Conservation (phyloP, 2,113 vertebrate species). For the Apodemus sylvaticus region DNA sequence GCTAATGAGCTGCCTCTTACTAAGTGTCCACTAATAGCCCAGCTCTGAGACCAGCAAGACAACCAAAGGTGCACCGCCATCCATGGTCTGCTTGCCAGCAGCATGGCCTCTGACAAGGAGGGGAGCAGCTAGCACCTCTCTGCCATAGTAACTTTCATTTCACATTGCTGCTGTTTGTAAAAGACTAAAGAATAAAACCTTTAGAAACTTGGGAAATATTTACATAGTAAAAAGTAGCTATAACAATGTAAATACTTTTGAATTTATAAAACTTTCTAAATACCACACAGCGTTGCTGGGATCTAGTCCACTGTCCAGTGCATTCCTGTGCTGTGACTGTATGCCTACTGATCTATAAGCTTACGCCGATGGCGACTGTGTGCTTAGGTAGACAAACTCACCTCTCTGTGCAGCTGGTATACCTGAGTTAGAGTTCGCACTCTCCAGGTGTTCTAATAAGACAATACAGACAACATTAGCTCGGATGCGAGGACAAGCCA, state of each 20-base stretch:
- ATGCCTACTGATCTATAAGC: conserved; percentile 76
- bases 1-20: not conserved
- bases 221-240: conserved; percentile 47
- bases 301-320: conserved; percentile 7
- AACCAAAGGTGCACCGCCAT: not conserved
- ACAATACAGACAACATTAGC: conserved; percentile 81
- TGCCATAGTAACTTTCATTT: conserved; percentile 71
- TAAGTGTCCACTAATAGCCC: not conserved
- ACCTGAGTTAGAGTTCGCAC: conserved; percentile 87
- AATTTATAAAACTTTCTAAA: conserved; percentile 6
- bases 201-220: conserved; percentile 53
- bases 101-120: not conserved
- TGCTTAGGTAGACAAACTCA: conserved; percentile 86
- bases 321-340: not conserved
- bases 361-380: conserved; percentile 78
- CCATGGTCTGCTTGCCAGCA: not conserved
- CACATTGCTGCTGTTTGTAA: conserved; percentile 60
- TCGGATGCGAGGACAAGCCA: conserved; percentile 55
- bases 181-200: conserved; percentile 60
- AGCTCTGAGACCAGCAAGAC: not conserved
- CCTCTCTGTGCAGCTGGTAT: conserved; percentile 91
- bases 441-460: conserved; percentile 90
- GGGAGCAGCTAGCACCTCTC: not conserved
- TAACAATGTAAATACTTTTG: not conserved
- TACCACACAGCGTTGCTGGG: conserved; percentile 29